These are phyloP conservation scores for Clangula hyemalis DNA, from an alignment of 2,797 vertebrate species.

Conservation along the genomic window DNA sequence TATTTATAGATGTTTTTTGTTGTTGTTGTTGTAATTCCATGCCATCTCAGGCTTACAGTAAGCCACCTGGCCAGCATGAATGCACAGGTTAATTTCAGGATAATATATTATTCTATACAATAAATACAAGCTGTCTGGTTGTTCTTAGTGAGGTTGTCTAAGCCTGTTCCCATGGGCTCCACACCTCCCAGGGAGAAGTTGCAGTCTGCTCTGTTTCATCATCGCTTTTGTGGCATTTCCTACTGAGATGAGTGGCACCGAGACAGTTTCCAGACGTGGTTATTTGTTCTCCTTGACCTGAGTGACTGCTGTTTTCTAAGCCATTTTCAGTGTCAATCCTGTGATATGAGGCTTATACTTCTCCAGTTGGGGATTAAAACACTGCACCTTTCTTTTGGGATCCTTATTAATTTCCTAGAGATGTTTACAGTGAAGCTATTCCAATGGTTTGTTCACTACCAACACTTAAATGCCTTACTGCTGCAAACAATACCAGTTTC, in stretches of 20 bases:
- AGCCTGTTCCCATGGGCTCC: conserved; percentile 37
- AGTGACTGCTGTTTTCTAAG: conserved; percentile 43
- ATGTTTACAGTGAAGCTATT: background rate
- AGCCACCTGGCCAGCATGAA: conserved; percentile 30
- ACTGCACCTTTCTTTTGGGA: background rate
- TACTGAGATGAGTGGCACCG: conserved; percentile 56
- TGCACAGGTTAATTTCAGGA: background rate
- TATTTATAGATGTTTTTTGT: background rate
- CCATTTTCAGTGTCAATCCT: conserved; percentile 16
- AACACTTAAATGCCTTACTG: background rate
- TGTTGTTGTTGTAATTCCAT: background rate
- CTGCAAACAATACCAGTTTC: background rate
- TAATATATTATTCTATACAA: conserved; percentile 50
- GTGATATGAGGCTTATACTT: conserved; percentile 26
- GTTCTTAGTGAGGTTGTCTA: conserved; percentile 38
- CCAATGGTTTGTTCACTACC: background rate
- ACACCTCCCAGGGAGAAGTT: conserved; percentile 56
- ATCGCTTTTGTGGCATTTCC: conserved; percentile 68
- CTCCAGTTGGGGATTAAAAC: conserved; percentile 13
- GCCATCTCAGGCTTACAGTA: conserved; percentile 21
- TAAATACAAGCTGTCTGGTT: conserved; percentile 35
- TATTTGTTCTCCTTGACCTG: conserved; percentile 69
- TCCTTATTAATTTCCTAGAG: conserved; percentile 5
- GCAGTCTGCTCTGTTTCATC: conserved; percentile 70
- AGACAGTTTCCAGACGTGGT: conserved; percentile 60